Evolutionary conservation across 2,888 invertebrate species (phyloP).

Genomic region (Acanthococcus lagerstroemiae): DNA sequence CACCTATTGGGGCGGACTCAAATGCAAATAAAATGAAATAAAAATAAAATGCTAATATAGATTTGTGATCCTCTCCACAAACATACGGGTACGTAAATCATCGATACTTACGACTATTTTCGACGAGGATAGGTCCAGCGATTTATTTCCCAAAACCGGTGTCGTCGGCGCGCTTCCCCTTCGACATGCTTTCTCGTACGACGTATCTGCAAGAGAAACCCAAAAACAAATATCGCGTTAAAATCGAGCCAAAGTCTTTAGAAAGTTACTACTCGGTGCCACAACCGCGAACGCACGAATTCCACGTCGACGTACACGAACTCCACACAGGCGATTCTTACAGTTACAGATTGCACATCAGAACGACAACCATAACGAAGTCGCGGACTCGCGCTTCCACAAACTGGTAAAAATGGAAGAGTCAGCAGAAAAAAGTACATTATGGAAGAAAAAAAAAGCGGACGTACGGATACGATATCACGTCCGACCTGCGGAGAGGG

Average conservation of each 20-base stretch:
- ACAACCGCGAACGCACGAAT: too few relatives aligned
- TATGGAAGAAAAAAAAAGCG: too few relatives aligned
- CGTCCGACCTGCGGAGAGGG: too few relatives aligned
- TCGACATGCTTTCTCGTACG: conserved; percentile 81
- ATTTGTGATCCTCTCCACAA: not conserved
- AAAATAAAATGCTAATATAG: not conserved
- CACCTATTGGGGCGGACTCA: too few relatives aligned
- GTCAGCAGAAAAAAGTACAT: too few relatives aligned
- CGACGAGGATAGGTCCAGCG: conserved; percentile 64
- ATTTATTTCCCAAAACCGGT: conserved; percentile 59
- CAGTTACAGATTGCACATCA: not conserved
- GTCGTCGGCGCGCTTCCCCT: conserved; percentile 75
- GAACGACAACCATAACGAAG: too few relatives aligned
- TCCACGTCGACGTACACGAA: not conserved
- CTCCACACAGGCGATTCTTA: not conserved
- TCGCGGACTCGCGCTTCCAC: too few relatives aligned
- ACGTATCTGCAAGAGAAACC: conserved; percentile 60
- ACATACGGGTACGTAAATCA: too few relatives aligned
- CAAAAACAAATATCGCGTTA: too few relatives aligned
- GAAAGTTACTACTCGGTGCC: not conserved
- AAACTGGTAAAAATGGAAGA: too few relatives aligned
- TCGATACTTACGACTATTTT: conserved; percentile 62
- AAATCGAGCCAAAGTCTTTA: too few relatives aligned
- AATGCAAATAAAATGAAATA: not conserved
- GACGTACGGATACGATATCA: too few relatives aligned